Conservation (phyloP, 2,797 vertebrate genomes). For the Triplophysa bombifrons region DNA sequence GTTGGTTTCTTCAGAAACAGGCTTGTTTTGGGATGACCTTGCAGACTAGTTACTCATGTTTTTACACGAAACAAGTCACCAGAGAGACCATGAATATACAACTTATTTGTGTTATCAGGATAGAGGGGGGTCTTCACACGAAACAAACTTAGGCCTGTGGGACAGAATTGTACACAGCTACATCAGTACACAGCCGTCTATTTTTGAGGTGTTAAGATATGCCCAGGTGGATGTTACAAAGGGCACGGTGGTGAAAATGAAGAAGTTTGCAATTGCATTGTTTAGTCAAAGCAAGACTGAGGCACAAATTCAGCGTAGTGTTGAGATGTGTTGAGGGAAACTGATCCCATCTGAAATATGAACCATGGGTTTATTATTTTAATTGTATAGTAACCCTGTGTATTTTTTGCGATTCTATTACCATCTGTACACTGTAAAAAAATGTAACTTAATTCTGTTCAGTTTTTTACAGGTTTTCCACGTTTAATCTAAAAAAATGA, state of each 20-base stretch:
- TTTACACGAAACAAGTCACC: constrained; percentile 5
- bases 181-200: not conserved
- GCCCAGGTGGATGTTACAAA: not conserved
- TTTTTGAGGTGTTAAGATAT: constrained; percentile 10
- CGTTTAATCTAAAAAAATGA: too few species aligned
- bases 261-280: not conserved
- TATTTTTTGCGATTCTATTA: too few species aligned
- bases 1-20: not conserved
- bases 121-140: constrained; percentile 18
- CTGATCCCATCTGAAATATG: too few species aligned
- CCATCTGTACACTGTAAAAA: too few species aligned
- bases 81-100: not conserved
- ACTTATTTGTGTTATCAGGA: constrained; percentile 9
- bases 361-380: too few species aligned
- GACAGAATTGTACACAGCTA: constrained; percentile 1
- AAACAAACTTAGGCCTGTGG: not conserved
- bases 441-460: too few species aligned
- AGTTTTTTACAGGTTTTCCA: too few species aligned
- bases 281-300: constrained; percentile 8
- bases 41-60: constrained; percentile 7
- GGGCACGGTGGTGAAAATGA: constrained; percentile 16
- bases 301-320: not conserved
- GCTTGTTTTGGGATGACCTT: not conserved
- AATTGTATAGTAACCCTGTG: too few species aligned
- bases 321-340: not conserved